Conservation (phyloP, 2,113 vertebrate genomes). For the Lasiurus cinereus region DNA sequence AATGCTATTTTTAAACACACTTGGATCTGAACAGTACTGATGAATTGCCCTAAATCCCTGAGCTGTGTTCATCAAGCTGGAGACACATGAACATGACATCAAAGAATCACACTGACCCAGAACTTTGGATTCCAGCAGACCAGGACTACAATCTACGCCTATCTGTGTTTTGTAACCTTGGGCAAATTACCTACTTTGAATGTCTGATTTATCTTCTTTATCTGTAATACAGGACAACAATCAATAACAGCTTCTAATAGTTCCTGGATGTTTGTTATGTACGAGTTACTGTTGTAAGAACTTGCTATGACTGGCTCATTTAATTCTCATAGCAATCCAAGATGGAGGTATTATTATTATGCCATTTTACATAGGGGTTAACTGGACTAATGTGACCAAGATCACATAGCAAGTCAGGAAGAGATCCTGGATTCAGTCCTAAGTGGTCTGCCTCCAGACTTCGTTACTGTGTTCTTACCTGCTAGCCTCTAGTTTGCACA, state of each 20-base stretch:
- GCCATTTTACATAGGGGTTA: not conserved
- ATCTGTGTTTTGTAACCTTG: not conserved
- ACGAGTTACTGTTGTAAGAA: not conserved
- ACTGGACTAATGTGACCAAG: not conserved
- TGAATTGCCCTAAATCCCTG: not conserved
- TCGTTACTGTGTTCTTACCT: not conserved
- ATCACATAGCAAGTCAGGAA: not conserved
- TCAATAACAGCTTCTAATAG: not conserved
- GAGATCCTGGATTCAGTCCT: not conserved
- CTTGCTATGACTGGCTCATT: not conserved
- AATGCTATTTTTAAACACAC: conserved; percentile 53
- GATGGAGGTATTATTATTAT: not conserved
- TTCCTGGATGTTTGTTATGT: not conserved
- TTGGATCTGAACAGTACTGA: conserved; percentile 31
- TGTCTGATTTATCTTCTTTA: not conserved
- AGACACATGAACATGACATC: not conserved
- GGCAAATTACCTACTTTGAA: not conserved
- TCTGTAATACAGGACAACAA: not conserved
- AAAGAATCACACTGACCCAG: not conserved
- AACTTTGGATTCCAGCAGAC: not conserved
- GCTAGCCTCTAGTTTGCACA: not conserved
- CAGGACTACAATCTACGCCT: not conserved
- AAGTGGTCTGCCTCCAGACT: not conserved
- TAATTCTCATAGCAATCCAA: not conserved
- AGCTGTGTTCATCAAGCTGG: not conserved